Evolutionary conservation across 2,888 invertebrate genomes (phyloP).

Genomic region (Papilio protenor): DNA sequence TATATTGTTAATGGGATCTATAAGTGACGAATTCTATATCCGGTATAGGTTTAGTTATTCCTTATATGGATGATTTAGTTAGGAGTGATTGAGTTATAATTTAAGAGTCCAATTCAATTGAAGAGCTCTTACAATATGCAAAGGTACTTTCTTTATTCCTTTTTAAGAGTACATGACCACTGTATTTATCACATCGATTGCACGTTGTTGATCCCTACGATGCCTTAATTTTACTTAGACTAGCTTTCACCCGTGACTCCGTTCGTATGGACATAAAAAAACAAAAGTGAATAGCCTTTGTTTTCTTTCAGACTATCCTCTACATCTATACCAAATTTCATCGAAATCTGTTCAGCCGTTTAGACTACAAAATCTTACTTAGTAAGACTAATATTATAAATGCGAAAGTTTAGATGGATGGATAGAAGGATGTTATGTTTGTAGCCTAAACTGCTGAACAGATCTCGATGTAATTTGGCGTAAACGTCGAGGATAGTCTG

Average conservation of each 20-base stretch:
- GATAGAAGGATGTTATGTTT: no score
- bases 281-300: no score
- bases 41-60: constrained; percentile 29
- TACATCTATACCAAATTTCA: no score
- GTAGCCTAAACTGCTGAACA: no score
- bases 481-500: no score
- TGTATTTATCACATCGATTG: not conserved
- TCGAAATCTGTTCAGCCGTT: no score
- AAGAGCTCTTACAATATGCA: not conserved
- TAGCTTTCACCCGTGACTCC: not conserved
- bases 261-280: no score
- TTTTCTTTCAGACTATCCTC: no score
- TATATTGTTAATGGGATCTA: constrained; percentile 40
- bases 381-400: no score
- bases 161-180: not conserved
- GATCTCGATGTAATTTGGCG: no score
- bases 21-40: constrained; percentile 39
- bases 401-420: no score
- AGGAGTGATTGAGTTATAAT: constrained; percentile 24
- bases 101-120: not conserved
- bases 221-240: not conserved
- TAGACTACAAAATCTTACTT: no score
- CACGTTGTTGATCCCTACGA: not conserved
- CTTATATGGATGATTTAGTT: constrained; percentile 35
- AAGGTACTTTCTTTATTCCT: not conserved